Percentiles rank a stretch among this genome's conserved stretches.
These are phyloP conservation scores for Ylistrum balloti DNA, from an alignment of 1,140 invertebrate species.

Conservation along the genomic window DNA sequence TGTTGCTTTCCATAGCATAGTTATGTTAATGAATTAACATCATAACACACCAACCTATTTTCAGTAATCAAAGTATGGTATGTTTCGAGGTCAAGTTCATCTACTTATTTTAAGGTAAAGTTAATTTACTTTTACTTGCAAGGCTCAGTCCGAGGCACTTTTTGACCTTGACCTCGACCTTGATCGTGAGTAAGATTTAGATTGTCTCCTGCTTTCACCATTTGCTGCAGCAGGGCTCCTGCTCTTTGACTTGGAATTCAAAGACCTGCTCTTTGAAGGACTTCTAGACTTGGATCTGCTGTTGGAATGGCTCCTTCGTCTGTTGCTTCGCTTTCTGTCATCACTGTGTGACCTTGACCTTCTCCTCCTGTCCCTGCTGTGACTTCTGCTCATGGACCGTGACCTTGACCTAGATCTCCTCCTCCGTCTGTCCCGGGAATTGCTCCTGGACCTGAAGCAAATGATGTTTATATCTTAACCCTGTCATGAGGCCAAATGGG, in stretches of 20 bases:
- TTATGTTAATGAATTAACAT: too few relatives aligned
- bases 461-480: too few relatives aligned
- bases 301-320: constrained; percentile 47
- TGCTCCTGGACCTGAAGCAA: constrained; percentile 59
- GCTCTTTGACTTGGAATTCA: background rate
- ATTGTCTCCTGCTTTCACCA: background rate
- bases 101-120: too few relatives aligned
- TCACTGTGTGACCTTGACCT: constrained; percentile 46
- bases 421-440: constrained; percentile 58
- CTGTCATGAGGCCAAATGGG: too few relatives aligned
- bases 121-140: too few relatives aligned
- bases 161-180: constrained; percentile 12
- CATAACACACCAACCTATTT: too few relatives aligned
- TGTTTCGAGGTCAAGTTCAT: background rate
- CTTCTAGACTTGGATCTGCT: constrained; percentile 63
- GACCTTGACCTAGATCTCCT: constrained; percentile 65
- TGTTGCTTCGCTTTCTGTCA: background rate
- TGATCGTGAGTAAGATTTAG: background rate
- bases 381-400: constrained; percentile 62
- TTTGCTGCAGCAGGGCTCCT: background rate
- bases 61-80: background rate
- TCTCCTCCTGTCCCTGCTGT: constrained; percentile 59
- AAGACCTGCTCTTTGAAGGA: constrained; percentile 62
- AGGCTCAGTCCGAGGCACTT: background rate
- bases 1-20: too few relatives aligned